Percentiles rank a stretch among this genome's conserved stretches.
These are phyloP conservation scores for Noctua janthe DNA, from an alignment of 2,888 invertebrate genomes.

Conservation along the genomic window DNA sequence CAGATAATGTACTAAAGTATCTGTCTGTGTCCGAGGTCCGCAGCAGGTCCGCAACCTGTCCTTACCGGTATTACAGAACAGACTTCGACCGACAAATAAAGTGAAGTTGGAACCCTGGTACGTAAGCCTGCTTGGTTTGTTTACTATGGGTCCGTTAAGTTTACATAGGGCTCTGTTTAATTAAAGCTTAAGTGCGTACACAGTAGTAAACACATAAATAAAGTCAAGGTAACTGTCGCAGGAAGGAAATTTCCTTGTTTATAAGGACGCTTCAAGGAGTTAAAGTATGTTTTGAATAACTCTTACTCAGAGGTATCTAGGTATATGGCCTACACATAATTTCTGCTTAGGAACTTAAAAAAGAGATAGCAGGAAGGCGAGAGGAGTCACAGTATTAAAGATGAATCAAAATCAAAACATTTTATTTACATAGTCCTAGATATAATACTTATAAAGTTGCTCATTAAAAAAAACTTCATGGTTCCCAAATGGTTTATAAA, in stretches of 20 bases:
- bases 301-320: neutral
- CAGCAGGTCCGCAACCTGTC: too few species aligned
- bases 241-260: slow-evolving; percentile 13
- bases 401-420: too few species aligned
- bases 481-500: too few species aligned
- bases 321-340: neutral
- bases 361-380: too few species aligned
- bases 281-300: slow-evolving; percentile 3
- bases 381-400: neutral
- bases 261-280: slow-evolving; percentile 6
- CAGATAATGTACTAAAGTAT: neutral
- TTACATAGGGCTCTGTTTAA: slow-evolving; percentile 48
- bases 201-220: slow-evolving; percentile 46
- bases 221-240: slow-evolving; percentile 25
- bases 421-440: too few species aligned
- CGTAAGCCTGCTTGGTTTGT: slow-evolving; percentile 42
- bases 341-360: neutral
- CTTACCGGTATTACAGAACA: too few species aligned
- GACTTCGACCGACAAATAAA: neutral
- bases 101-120: slow-evolving; percentile 6
- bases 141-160: slow-evolving; percentile 40
- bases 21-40: too few species aligned
- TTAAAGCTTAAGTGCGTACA: slow-evolving; percentile 50
- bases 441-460: too few species aligned
- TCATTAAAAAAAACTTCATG: too few species aligned